Conservation (phyloP, 2,888 invertebrate genomes). For the Coecobrya sp. region DNA sequence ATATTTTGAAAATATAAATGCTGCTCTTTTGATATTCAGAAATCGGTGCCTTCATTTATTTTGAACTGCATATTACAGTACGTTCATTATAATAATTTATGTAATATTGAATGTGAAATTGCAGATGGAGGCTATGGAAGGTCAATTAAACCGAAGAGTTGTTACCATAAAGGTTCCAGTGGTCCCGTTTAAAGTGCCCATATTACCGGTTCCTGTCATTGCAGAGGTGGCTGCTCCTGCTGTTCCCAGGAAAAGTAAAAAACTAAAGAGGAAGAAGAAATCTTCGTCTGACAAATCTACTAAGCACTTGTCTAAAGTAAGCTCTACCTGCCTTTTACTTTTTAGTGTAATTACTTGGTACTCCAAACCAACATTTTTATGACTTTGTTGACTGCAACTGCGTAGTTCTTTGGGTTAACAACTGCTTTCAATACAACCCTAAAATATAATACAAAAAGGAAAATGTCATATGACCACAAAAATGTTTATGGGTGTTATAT, state of each 20-base stretch:
- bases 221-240: neutral
- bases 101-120: neutral
- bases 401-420: neutral
- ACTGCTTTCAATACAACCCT: neutral
- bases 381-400: neutral
- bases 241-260: conserved; percentile 53
- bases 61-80: neutral
- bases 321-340: neutral
- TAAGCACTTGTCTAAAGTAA: conserved; percentile 65
- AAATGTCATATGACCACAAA: conserved; percentile 54
- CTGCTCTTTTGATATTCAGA: neutral
- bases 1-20: neutral
- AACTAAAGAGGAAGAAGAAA: conserved; percentile 71
- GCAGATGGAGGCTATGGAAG: conserved; percentile 26
- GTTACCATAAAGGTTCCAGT: conserved; percentile 86
- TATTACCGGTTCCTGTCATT: conserved; percentile 49
- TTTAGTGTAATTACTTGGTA: neutral
- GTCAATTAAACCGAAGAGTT: conserved; percentile 70
- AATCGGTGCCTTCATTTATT: neutral
- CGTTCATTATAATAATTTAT: neutral
- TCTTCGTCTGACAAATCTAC: conserved; percentile 6
- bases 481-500: conserved; percentile 66
- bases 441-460: neutral
- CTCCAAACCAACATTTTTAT: neutral
- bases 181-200: conserved; percentile 85